A percentile compares a stretch with the other conserved stretches of the same genome.
Conservation (phyloP, 2,888 invertebrate genomes). For the Dicyrtoma fusca region DNA sequence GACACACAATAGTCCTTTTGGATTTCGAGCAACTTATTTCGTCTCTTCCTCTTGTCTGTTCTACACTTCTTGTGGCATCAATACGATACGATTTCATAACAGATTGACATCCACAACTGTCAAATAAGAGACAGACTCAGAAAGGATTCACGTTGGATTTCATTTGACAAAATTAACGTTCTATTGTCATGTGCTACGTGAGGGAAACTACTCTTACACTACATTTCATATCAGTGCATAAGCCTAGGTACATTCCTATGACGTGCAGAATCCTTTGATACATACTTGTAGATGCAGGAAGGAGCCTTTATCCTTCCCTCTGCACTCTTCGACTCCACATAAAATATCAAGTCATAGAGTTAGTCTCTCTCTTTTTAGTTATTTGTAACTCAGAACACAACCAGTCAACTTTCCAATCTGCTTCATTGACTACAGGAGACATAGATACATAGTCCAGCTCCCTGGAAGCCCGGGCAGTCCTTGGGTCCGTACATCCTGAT, state of each 20-base stretch:
- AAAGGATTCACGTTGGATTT: constrained; percentile 41
- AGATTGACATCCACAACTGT: constrained; percentile 49
- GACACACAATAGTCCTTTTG: constrained; percentile 1
- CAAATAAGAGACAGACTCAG: constrained; percentile 46
- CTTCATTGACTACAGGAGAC: no score
- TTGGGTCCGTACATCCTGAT: no score
- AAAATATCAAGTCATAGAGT: no score
- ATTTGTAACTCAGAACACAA: no score
- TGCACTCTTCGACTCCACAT: no score
- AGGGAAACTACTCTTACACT: not conserved
- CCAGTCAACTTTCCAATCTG: no score
- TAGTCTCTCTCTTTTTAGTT: no score
- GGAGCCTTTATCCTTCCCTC: no score
- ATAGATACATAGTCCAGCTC: no score
- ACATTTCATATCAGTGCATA: not conserved
- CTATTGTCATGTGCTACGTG: not conserved
- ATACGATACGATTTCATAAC: constrained; percentile 30
- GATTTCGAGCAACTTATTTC: constrained; percentile 10
- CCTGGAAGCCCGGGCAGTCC: no score
- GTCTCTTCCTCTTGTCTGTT: constrained; percentile 4
- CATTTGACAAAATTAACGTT: constrained; percentile 39
- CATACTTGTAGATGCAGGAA: not conserved
- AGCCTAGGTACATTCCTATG: not conserved
- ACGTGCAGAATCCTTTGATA: not conserved
- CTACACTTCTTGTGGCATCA: constrained; percentile 9